These are phyloP conservation scores for Cyclargus thomasi DNA, from an alignment of 1,140 invertebrate species.

Conservation along the genomic window DNA sequence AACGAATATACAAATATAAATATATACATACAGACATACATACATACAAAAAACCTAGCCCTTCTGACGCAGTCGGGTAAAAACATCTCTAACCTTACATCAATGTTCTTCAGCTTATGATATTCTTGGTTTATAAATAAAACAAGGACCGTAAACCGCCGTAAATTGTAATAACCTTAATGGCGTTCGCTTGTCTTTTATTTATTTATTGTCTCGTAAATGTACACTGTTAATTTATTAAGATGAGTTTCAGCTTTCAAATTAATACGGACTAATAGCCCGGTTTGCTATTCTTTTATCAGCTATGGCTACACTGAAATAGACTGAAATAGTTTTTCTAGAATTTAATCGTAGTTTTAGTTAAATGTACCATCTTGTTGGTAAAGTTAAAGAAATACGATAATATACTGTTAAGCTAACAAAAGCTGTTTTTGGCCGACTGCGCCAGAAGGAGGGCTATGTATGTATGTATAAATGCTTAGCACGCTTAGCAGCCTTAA, in stretches of 20 bases:
- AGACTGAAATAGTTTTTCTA: too few relatives aligned
- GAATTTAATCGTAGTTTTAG: too few relatives aligned
- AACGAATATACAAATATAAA: too few relatives aligned
- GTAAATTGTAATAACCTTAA: constrained; percentile 67
- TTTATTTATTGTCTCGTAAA: constrained; percentile 62
- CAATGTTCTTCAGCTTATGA: not conserved
- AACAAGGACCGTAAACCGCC: constrained; percentile 30
- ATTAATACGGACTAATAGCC: constrained; percentile 36
- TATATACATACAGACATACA: too few relatives aligned
- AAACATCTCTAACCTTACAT: not conserved
- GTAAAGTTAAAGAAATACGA: too few relatives aligned
- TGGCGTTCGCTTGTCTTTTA: constrained; percentile 63
- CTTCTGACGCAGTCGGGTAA: not conserved
- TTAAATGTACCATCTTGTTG: too few relatives aligned
- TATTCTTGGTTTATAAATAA: constrained; percentile 6
- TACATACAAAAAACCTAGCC: too few relatives aligned
- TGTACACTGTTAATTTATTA: constrained; percentile 46
- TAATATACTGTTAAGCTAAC: too few relatives aligned
- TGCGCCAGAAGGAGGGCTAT: too few relatives aligned
- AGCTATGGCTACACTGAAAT: not conserved
- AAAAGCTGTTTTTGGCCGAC: too few relatives aligned
- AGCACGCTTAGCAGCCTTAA: too few relatives aligned
- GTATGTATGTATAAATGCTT: too few relatives aligned
- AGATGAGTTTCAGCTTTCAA: constrained; percentile 51
- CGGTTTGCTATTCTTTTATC: constrained; percentile 24